Base-by-base conservation (phyloP, 2,888 invertebrate species). In the Acrobasis suavella region DNA sequence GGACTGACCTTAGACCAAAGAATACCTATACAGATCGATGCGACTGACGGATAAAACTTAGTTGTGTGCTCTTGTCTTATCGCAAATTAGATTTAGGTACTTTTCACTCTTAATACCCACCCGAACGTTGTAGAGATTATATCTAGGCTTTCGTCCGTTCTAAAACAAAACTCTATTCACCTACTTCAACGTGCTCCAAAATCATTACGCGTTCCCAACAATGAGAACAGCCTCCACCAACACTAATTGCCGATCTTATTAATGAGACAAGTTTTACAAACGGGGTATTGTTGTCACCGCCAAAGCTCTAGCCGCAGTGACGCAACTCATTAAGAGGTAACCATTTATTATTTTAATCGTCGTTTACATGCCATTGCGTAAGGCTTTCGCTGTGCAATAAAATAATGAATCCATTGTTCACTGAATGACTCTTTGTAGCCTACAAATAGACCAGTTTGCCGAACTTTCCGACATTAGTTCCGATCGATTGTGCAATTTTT, bases 281-380 rank as follows among this genome's bases (percentile, higher is more conserved):
- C 66, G 69, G 64, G 64, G 66, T 72, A 74, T 83, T 83, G 75
- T 82, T 76, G 71, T 65, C 71, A 68, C 67, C 72, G 72, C 46
- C 69, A 75, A 70, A 68, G 67, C 72, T 71, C 46, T 69, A 82
- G 79, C 75, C 69, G 68, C 71, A 66, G 73, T 86, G 83, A 87
- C 80, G 83, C 83, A 89, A 85, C 78, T 82, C 78, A 86, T 89
- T 46, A 46, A 46, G 14, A 81, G 80, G 79, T 72, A 78, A 74
- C 79, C 82, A 90, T 91, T 90, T 90, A 89, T 91, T 89, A 89
- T 84, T 83, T 86, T 88, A 86, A 89, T 85, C 79, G 83, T 77
- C 84, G 80, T 86, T 87, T 84, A 86, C 79, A 77, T 82, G 78
- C 68, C 70, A 73, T 87, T 90, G 75, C 83, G 82, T 78, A 90